Base-by-base conservation (phyloP, 2,888 invertebrate species). In the Pimpla rufipes region DNA sequence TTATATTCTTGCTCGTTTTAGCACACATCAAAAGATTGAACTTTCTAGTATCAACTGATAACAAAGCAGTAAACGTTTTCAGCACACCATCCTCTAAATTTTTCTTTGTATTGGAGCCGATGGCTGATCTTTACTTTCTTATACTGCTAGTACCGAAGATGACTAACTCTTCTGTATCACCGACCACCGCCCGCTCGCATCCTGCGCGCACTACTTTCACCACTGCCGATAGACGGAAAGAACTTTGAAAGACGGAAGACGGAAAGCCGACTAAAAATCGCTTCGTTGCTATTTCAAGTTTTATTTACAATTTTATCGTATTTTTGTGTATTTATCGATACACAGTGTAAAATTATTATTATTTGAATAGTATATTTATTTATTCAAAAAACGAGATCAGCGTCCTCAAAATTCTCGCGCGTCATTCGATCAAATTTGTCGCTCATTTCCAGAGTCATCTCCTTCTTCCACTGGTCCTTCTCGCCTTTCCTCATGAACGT, bases 371-470 rank as follows among this genome's bases (percentile, higher is more conserved):
- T n/a, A n/a, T n/a, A 55, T 23, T 23, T 55, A 4, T 55, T 55
- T 21, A 55, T 23, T 5, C 23, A 55, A 55, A 50, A 70, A n/a
- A 59, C 29, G 13, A 93, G 89, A 1, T 88, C 91, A 6, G 90
- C 88, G 4, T 89, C 89, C 47, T 86, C 85, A 2, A 92, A 84
- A 86, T 93, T 91, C 13, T 93, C 90, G 5, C 86, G 88, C 3
- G 91, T 93, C 93, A 94, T 93, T n/a, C 91, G 85, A 84, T 95
- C 94, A 86, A 95, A 94, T 64, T 91, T 84, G 87, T 90, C 87
- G 13, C 93, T 89, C 37, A 93, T 82, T 23, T 92, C 90, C 1
- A 88, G 86, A 0, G 90, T 88, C 94, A 55, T 55, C 13, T 85
- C 86, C 2, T 87, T 90, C 79, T 93, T 93, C 92, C 93, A 94